These are phyloP conservation scores for Dinothrombium tinctorium DNA, from an alignment of 1,140 invertebrate species.

Conservation along the genomic window DNA sequence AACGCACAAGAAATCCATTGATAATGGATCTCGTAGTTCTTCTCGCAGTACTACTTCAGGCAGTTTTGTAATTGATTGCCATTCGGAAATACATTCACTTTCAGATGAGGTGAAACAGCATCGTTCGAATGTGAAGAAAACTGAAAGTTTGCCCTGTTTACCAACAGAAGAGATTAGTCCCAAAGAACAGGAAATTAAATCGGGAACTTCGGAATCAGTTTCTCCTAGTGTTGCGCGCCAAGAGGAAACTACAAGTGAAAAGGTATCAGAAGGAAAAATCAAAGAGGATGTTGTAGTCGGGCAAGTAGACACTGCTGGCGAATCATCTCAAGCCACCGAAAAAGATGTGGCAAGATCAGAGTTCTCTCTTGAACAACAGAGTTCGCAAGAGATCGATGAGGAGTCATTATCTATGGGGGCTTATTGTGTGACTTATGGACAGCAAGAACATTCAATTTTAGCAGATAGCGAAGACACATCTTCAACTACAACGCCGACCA, in stretches of 20 bases:
- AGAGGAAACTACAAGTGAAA: neutral
- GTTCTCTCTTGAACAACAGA: constrained; percentile 10
- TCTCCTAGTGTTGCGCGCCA: neutral
- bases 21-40: neutral
- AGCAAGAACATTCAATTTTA: neutral
- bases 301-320: neutral
- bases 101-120: no score
- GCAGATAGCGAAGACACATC: neutral
- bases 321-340: constrained; percentile 12
- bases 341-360: constrained; percentile 8
- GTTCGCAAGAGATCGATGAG: constrained; percentile 11
- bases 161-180: neutral
- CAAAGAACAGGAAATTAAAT: neutral
- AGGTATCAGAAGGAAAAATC: neutral
- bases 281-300: neutral
- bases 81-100: no score
- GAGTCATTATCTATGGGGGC: constrained; percentile 9
- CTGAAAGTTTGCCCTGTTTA: neutral
- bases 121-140: neutral
- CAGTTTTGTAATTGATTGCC: neutral
- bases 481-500: constrained; percentile 1
- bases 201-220: neutral
- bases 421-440: neutral
- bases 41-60: neutral
- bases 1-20: neutral